Base-by-base conservation (phyloP, 2,113 vertebrate genomes). In the Prolemur simus region DNA sequence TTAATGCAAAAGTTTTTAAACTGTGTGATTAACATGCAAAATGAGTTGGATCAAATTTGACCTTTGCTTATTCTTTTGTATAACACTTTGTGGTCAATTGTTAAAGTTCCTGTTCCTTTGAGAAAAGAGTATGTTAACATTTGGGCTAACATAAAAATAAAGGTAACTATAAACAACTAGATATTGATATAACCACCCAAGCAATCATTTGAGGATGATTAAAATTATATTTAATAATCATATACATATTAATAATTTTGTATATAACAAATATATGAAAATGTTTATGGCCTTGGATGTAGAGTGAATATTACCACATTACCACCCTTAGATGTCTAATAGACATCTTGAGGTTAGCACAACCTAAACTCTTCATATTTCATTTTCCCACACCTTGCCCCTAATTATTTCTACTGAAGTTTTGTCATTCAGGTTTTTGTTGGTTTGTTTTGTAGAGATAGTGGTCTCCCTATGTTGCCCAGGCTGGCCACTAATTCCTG, bases 61-160 rank as follows among this genome's bases (percentile, higher is more conserved):
- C 76, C 11, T 93, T 96, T 95, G 78, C 60, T 93, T 92, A 84
- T 90, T 96, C 73, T 89, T 74, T 47, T 94, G 3, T 71, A n/a
- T 25, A 49, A 56, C 15, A 85, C 2, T 87, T 80, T 76, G n/a
- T 2, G 77, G 86, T 49, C 66, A 84, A 58, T 92, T 96, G 68
- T 74, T 95, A 76, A n/a, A 84, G 96, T 96, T 97, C 71, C 76
- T 74, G 45, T 92, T 96, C 64, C 49, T 89, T 80, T 97, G 63
- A 96, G 76, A 91, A 93, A 91, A 87, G 39, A 74, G 29, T 76
- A 73, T 94, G 45, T 60, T 88, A 88, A 82, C 60, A 93, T 89
- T 58, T 92, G 73, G n/a, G 18, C 10, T 83, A 78, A 91, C 25
- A 77, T 94, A 63, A 76, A 95, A 95, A 64, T 52, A 74, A 92